Conservation (phyloP, 2,797 vertebrate species). For the Pogonophryne albipinna region DNA sequence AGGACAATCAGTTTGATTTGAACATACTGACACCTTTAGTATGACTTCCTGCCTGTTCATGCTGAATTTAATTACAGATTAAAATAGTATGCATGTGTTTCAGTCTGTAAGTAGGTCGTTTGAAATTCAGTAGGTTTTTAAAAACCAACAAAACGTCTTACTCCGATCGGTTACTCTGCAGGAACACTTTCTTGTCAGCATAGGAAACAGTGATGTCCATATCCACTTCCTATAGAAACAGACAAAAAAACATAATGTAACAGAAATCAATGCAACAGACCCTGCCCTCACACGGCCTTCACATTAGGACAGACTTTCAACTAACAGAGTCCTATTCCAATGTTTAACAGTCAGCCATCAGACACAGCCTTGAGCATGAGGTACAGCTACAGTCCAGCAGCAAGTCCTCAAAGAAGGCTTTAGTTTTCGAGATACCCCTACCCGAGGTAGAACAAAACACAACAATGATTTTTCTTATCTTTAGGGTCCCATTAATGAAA, state of each 20-base stretch:
- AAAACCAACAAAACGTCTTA: constrained; percentile 61
- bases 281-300: too few relatives aligned
- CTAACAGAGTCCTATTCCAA: neutral
- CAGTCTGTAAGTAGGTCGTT: neutral
- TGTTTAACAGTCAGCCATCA: neutral
- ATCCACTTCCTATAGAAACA: constrained; percentile 72
- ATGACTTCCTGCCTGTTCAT: neutral
- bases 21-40: constrained; percentile 1
- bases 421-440: too few relatives aligned
- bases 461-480: too few relatives aligned
- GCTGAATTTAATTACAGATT: neutral
- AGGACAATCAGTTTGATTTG: neutral
- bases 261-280: neutral
- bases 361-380: neutral
- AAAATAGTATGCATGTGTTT: neutral
- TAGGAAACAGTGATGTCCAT: constrained; percentile 84
- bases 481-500: too few relatives aligned
- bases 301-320: neutral
- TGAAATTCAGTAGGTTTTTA: neutral
- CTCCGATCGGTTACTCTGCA: constrained; percentile 74
- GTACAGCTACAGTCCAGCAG: neutral
- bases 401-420: too few relatives aligned
- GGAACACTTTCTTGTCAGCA: constrained; percentile 83
- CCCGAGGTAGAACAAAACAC: too few relatives aligned
- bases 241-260: neutral